Evolutionary conservation across 2,113 vertebrate genomes (phyloP), one percentile per base, ranked within the genome.

Genomic region (Hucho hucho): DNA sequence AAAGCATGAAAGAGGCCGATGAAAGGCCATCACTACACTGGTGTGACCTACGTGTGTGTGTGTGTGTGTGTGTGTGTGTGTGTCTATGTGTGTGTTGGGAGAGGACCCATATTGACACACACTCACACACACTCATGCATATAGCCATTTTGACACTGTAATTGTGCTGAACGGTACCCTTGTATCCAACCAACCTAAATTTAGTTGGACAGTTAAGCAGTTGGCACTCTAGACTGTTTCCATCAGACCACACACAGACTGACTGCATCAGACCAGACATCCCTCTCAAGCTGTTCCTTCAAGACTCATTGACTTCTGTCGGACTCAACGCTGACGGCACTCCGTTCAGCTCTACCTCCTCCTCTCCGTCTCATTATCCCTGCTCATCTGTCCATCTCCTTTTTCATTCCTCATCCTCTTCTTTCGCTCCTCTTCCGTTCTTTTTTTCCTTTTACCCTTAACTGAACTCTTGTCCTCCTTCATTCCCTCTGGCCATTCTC

Each of bases 321-420:
- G 25, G 24, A 26, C 64, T 65, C 20, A 16, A 26, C 64, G 43
- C 24, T 72, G 74, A 28, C 49, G 53, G 64, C 66, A 49, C 47
- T 59, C 26, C 67, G 14, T 70, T 20, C 24, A 28, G 20, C 13
- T 0, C 18, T 16, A 29, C 69, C 32, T 81, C 80, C 78, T 68
- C 80, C 13, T 20, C 76, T 75, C 18, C 70, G 22, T 76, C 32
- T 43, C 72, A 26, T 7, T 64, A 75, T 73, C 72, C 56, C 79
- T 85, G 49, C 83, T 89, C 66, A 13, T 69, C 24, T 65, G 29
- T 29, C 37, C 18, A 16, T 20, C 11, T 28, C 12, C 24, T 26
- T 43, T 43, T 46, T 22, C 20, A 16, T 73, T 78, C 74, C 29
- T 69, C 18, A 28, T 72, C 18, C 28, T 9, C 20, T 56, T 13